Conservation (phyloP, 2,113 vertebrate species). For the Malurus elegans region DNA sequence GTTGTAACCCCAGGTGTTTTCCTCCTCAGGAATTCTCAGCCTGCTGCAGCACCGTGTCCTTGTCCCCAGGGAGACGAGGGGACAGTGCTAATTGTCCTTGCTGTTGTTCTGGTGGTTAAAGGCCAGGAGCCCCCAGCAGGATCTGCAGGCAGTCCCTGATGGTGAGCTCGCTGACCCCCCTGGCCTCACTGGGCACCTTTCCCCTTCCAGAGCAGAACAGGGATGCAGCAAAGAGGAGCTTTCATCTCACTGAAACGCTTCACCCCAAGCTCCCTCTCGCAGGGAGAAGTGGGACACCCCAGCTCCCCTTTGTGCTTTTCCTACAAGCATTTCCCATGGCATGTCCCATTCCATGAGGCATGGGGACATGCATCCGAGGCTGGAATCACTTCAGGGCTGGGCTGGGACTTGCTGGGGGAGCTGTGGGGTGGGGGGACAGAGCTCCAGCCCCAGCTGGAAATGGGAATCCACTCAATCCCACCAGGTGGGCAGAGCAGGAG, state of each 20-base stretch:
- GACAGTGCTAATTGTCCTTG: background rate
- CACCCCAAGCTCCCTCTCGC: background rate
- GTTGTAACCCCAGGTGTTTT: background rate
- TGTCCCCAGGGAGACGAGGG: background rate
- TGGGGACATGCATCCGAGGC: background rate
- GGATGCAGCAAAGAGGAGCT: background rate
- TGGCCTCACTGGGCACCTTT: background rate
- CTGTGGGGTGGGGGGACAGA: background rate
- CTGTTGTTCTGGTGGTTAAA: background rate
- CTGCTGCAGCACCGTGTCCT: background rate
- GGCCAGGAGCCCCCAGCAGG: background rate
- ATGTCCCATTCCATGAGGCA: accelerated
- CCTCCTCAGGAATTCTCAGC: background rate
- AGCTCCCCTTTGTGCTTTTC: background rate
- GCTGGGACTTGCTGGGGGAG: background rate
- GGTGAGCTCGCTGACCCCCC: background rate
- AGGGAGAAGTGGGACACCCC: accelerated
- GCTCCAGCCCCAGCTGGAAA: background rate
- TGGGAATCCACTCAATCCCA: background rate
- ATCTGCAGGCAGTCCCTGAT: background rate
- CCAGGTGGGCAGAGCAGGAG: background rate
- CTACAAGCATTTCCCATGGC: background rate
- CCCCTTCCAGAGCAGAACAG: background rate
- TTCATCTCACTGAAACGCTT: background rate
- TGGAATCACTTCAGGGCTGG: background rate